Evolutionary conservation across 2,113 vertebrate species (phyloP).

Genomic region (Ceuthmochares aereus): DNA sequence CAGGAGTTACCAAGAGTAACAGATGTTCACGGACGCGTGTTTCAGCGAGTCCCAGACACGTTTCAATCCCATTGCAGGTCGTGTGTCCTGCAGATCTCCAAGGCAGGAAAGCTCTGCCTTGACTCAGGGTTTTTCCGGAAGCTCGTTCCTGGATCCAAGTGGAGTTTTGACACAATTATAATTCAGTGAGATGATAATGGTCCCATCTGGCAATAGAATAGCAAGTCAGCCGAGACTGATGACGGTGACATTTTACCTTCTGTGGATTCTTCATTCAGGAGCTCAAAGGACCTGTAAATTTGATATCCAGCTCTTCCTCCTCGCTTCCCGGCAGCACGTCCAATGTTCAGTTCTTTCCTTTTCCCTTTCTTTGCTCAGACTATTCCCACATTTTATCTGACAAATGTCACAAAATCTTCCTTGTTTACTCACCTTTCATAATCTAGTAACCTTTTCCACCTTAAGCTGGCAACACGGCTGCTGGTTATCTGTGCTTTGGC

Average conservation of each 20-base stretch:
- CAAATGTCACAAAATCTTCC: not conserved
- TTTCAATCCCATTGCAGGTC: not conserved
- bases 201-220: conserved; percentile 52
- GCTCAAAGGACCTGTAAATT: conserved; percentile 55
- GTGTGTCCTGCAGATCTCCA: not conserved
- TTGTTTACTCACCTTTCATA: not conserved
- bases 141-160: conserved; percentile 33
- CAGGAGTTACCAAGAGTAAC: not conserved
- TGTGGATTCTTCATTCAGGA: conserved; percentile 35
- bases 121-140: conserved; percentile 42
- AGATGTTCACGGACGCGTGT: not conserved
- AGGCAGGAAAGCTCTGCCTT: conserved; percentile 25
- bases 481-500: not conserved
- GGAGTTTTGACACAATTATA: conserved; percentile 52
- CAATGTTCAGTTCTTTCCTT: not conserved
- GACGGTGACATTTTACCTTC: conserved; percentile 62
- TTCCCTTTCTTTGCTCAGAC: not conserved
- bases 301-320: conserved; percentile 37
- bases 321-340: not conserved
- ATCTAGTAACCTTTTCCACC: not conserved
- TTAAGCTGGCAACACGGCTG: not conserved
- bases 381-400: not conserved
- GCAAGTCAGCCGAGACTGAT: conserved; percentile 54
- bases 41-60: conserved; percentile 3
- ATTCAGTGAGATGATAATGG: conserved; percentile 49